Percentiles rank a stretch among this genome's conserved stretches.
Conservation (phyloP, 2,888 invertebrate genomes). For the Apodemia duryi region DNA sequence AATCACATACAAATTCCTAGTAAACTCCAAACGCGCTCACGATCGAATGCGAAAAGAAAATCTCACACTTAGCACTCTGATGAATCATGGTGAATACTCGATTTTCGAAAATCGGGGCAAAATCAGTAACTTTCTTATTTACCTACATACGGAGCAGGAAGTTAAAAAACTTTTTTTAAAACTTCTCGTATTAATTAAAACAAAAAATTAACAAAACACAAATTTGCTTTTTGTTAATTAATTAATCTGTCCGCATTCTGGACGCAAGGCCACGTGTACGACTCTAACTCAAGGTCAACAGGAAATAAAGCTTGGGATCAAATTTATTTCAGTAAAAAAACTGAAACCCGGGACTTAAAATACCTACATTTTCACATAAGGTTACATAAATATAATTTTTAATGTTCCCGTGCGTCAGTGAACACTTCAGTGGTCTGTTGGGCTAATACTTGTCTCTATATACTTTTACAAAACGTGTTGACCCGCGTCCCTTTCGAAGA, state of each 20-base stretch:
- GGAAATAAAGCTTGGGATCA: slow-evolving; percentile 9
- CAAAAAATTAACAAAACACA: background rate
- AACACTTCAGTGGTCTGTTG: background rate
- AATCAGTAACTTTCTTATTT: too few species aligned
- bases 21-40: too few species aligned
- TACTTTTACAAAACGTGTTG: too few species aligned
- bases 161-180: background rate
- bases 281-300: slow-evolving; percentile 11
- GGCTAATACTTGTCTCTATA: background rate
- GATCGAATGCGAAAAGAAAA: too few species aligned
- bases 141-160: too few species aligned
- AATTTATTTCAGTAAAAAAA: slow-evolving; percentile 8
- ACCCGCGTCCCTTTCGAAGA: too few species aligned
- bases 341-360: background rate
- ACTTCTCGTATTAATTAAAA: background rate
- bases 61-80: too few species aligned
- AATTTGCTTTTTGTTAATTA: slow-evolving; percentile 1
- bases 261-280: background rate
- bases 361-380: background rate
- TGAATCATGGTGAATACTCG: too few species aligned
- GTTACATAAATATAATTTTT: background rate
- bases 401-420: background rate
- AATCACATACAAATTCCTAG: too few species aligned
- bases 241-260: background rate
- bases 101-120: too few species aligned